Evolutionary conservation across 2,888 invertebrate genomes (phyloP), one percentile per base, ranked within the genome.

Genomic region (Malacosoma neustria): DNA sequence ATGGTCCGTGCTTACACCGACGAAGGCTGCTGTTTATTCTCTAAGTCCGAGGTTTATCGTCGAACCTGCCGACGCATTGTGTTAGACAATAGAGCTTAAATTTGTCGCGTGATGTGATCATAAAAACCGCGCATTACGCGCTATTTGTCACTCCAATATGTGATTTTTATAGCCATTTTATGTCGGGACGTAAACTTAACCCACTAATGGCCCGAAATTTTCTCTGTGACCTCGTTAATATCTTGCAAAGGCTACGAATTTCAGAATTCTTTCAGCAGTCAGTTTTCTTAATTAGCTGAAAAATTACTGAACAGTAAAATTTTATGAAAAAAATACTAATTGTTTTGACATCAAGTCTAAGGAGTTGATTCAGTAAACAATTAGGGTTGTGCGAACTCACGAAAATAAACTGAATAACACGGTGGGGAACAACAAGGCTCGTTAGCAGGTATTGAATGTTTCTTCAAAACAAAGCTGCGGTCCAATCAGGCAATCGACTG

Each of bases 1-100:
- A 85, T 81, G 79, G 80, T 65, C 75, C 76, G 72, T 72, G 71
- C 79, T 76, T 72, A 74, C 68, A 66, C 63, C 72, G 64, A 67
- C 71, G 70, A 72, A 68, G 71, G 71, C 70, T 72, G 77, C 72
- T 77, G 79, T 82, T 80, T 82, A 82, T 82, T 74, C 75, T 64
- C 70, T 61, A 60, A 69, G 72, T 66, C 67, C 65, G 57, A 61
- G 68, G 64, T 73, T 72, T 75, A 73, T 72, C 61, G 68, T 59
- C 56, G 51, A 60, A 70, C 67, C 65, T 67, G 60, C 61, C 57
- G 59, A 68, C 67, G 56, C 62, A 67, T 64, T 68, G 61, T 62
- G 49, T 47, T 54, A 71, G 69, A 71, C 69, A 68, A 66, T 66
- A 49, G 59, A 48, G 61, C 64, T 66, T 57, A 71, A 71, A 72